Evolutionary conservation across 2,797 vertebrate species (phyloP), one percentile per base, ranked within the genome.

Genomic region (Coranthus polyacanthus): DNA sequence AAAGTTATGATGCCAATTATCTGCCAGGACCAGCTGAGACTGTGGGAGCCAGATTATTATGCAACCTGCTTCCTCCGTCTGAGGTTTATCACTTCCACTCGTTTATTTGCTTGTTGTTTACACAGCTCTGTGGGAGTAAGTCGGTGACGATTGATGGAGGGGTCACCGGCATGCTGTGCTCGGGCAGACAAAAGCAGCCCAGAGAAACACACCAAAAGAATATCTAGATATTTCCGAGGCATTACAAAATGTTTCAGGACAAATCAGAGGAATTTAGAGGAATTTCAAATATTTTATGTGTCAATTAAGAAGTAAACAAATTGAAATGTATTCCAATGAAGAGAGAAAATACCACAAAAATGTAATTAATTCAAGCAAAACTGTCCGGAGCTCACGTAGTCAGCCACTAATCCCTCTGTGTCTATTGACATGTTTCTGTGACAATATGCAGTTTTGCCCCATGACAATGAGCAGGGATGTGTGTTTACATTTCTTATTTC

Each of bases 41-140:
- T 4, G 42, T 43, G 5, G 15, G 37, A 53, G 41, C 47, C 37
- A 53, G 16, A 77, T 77, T 67, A 46, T 59, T 46, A 60, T 69
- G 53, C 49, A 44, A 55, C 36, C 17, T 0, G 5, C 16, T 12
- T 61, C 52, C 29, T 49, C 18, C n/a, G 55, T 72, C 60, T 36
- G 26, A 8, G 17, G 12, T 53, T 44, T 55, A 45, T 71, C 60
- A 52, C 62, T 50, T 67, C 49, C 17, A 58, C 60, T 49, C 1
- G 13, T 50, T 67, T 63, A 50, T 17, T 38, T 39, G 21, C 26
- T 62, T 64, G 49, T 62, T 78, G 60, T 76, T 81, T 62, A 75
- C 55, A 61, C 3, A 4, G 12, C 43, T 51, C 46, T 56, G 55
- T 64, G 36, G 17, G 53, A 29, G 58, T 42, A 49, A 66, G 54